Conservation (phyloP, 2,113 vertebrate genomes). For the Piprites chloris region DNA sequence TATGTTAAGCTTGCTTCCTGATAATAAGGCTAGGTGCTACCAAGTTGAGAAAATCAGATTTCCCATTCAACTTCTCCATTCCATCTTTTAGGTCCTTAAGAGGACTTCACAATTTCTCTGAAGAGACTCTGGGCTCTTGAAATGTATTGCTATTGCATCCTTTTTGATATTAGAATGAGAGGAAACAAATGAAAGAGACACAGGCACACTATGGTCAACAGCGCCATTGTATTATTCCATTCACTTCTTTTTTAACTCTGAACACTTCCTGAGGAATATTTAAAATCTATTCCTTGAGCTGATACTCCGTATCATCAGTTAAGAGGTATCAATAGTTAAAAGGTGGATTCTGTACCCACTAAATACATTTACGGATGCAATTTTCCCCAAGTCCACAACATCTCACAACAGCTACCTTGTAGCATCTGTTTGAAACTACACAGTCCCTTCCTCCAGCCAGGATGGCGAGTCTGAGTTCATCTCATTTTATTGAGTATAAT, state of each 20-base stretch:
- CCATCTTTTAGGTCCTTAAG: not conserved
- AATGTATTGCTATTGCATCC: not conserved
- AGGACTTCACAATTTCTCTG: not conserved
- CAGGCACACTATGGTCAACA: not conserved
- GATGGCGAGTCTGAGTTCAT: fast-evolving
- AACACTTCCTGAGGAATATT: not conserved
- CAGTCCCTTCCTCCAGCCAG: not conserved
- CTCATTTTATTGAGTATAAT: not conserved
- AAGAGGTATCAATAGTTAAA: not conserved
- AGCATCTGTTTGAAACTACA: not conserved
- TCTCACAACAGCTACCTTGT: not conserved
- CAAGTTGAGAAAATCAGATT: not conserved
- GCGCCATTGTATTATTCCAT: not conserved
- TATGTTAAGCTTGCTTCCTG: not conserved
- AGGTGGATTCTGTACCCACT: not conserved
- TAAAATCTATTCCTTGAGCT: not conserved
- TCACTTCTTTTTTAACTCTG: not conserved
- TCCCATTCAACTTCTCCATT: not conserved
- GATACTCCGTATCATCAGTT: not conserved
- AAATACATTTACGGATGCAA: not conserved
- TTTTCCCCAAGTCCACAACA: not conserved
- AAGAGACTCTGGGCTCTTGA: not conserved
- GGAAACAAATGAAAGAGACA: not conserved
- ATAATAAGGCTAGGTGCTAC: not conserved
- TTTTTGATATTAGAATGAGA: not conserved